Conservation (phyloP, 2,888 invertebrate genomes). For the Caradrina kadenii region DNA sequence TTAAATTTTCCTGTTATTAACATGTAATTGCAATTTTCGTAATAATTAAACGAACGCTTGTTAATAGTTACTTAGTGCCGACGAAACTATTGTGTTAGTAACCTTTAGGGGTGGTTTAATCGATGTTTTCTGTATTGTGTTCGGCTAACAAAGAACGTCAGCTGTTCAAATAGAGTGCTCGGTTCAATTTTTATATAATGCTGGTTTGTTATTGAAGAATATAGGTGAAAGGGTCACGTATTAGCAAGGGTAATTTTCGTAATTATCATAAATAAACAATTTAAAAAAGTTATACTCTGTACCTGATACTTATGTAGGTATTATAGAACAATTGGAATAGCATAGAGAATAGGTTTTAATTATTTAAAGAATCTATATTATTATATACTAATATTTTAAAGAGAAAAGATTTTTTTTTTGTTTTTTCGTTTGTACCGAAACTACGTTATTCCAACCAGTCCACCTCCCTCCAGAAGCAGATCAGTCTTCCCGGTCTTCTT, state of each 20-base stretch:
- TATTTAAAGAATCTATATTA: too few relatives aligned
- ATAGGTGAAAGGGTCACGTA: constrained; percentile 31
- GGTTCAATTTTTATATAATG: constrained; percentile 43
- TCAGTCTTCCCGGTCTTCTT: too few relatives aligned
- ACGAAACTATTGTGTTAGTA: constrained; percentile 19
- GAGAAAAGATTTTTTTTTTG: too few relatives aligned
- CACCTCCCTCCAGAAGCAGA: too few relatives aligned
- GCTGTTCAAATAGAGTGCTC: constrained; percentile 45
- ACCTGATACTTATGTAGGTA: background rate
- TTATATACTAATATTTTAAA: too few relatives aligned
- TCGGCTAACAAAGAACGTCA: constrained; percentile 37
- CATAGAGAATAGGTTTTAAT: too few relatives aligned
- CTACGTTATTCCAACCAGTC: too few relatives aligned
- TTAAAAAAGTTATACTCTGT: constrained; percentile 5
- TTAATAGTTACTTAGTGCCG: constrained; percentile 17
- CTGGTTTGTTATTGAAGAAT: constrained; percentile 41
- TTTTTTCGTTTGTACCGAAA: too few relatives aligned
- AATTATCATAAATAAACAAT: constrained; percentile 20
- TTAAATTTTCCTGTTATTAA: too few relatives aligned
- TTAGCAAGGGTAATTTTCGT: constrained; percentile 28
- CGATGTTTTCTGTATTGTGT: constrained; percentile 42
- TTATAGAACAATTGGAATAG: too few relatives aligned
- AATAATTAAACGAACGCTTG: background rate
- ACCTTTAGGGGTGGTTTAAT: constrained; percentile 38
- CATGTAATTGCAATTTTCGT: background rate